A percentile compares a stretch with the other conserved stretches of the same genome.
phyloP scores from a whole-genome alignment of 2,888 invertebrate species.

The Taphrorychus bicolor region DNA sequence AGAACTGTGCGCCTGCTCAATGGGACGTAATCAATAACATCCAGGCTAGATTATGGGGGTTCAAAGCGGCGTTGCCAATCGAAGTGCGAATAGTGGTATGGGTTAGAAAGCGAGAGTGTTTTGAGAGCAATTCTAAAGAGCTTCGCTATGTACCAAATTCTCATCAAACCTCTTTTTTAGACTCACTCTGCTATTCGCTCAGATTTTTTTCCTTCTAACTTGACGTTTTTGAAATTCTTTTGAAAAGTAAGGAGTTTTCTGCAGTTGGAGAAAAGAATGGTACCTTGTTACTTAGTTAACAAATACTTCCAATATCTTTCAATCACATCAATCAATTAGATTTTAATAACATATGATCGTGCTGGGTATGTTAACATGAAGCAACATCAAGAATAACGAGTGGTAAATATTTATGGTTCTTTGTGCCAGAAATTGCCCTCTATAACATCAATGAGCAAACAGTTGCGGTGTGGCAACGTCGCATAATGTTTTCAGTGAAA shows the following conservation, averaged over 20 bases:
- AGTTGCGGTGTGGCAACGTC: slow-evolving; percentile 18
- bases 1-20: slow-evolving; percentile 49
- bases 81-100: slow-evolving; percentile 10
- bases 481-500: slow-evolving; percentile 15
- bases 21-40: slow-evolving; percentile 34
- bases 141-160: no score
- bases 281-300: no score
- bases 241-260: no score
- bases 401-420: no score
- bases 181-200: not conserved
- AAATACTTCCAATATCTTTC: no score
- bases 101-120: slow-evolving; percentile 28
- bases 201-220: not conserved
- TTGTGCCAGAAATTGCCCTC: not conserved
- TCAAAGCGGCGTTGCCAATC: slow-evolving; percentile 33
- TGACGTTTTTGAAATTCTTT: no score
- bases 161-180: slow-evolving; percentile 23
- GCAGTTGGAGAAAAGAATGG: no score
- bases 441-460: not conserved
- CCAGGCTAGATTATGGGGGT: slow-evolving; percentile 32
- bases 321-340: no score
- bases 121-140: slow-evolving; percentile 15
- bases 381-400: no score
- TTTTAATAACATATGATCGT: no score
- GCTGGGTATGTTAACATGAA: no score